Base-by-base conservation (phyloP, 1,140 invertebrate species). In the Aphis gossypii region DNA sequence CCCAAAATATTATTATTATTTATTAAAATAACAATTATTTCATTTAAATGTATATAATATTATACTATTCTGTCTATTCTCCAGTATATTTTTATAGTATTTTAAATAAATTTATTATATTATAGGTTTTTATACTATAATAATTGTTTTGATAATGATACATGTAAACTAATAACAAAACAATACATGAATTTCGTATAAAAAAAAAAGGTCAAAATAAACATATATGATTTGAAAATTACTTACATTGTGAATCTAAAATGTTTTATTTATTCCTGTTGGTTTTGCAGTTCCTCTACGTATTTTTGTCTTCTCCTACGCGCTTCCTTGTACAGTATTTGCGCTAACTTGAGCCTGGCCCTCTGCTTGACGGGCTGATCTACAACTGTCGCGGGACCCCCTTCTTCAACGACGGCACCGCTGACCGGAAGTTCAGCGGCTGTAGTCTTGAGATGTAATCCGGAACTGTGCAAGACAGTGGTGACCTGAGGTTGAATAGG, bases 291-390 rank as follows among this genome's bases (percentile, higher is more conserved):
- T 30, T 93, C 92, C 25, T 93, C 76, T 2, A 84, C n/a, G 38
- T 93, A 84, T 25, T 93, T 93, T 56, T 93, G 92, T 30, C 68
- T 93, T 21, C 92, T 46, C 7, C 92, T 84, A 14, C 76, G 51
- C 5, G 92, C 92, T 25, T 93, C 92, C 8, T 93, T 93, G 14
- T 93, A 93, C 48, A 93, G 30, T 84, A 93, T 84, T 21, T 93
- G 76, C 0, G 92, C 92, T 35, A 93, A 84, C 35, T 84, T 93
- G 3, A 93, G 76, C 35, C 76, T 84, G 3, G 92, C 92, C 38
- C 30, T 86, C 35, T 93, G 92, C 48, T 86, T 93, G 9, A 84
- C 76, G 9, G 68, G 68, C 7, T 68, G 89, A 18, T 68, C 54
- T 14, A 41, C 14, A 14, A 0, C 35, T 0, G 5, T 18, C 11